A percentile compares a stretch with the other conserved stretches of the same genome.
Evolutionary conservation across 2,113 vertebrate genomes (phyloP).

Genomic region (Seriola quinqueradiata): DNA sequence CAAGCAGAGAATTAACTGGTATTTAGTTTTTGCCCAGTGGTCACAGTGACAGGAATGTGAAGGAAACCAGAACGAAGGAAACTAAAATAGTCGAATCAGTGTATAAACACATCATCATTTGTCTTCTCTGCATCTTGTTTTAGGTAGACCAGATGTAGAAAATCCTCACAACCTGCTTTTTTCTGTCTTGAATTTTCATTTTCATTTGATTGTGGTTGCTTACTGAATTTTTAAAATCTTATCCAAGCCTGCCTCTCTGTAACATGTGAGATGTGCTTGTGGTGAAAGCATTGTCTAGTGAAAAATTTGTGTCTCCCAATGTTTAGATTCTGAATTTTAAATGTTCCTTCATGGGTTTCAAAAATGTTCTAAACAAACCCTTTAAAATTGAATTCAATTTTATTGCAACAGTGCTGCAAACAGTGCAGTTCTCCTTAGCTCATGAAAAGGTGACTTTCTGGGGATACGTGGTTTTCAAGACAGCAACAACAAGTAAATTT

Average conservation of each 20-base stretch:
- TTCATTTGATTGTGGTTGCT: not conserved
- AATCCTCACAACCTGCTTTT: not conserved
- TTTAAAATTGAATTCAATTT: not conserved
- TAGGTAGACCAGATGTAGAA: not conserved
- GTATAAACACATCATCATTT: slow-evolving; percentile 31
- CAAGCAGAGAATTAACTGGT: slow-evolving; percentile 73
- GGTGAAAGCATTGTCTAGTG: not conserved
- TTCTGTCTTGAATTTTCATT: not conserved
- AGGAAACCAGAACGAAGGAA: slow-evolving; percentile 26
- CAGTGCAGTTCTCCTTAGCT: not conserved
- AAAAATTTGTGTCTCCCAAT: not conserved
- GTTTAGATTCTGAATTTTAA: not conserved
- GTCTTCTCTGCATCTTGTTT: not conserved
- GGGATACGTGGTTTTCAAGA: not conserved
- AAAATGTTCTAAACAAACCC: not conserved
- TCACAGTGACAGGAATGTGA: slow-evolving; percentile 49
- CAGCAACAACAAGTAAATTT: not conserved
- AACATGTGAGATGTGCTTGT: not conserved
- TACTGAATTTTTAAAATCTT: not conserved
- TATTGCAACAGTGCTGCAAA: not conserved
- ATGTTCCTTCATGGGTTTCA: not conserved
- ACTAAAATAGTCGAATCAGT: slow-evolving; percentile 25
- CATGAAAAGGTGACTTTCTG: not conserved
- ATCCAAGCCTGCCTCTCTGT: not conserved
- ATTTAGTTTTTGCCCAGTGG: slow-evolving; percentile 68